phyloP scores from a whole-genome alignment of 2,797 vertebrate species.

The Staurois parvus region DNA sequence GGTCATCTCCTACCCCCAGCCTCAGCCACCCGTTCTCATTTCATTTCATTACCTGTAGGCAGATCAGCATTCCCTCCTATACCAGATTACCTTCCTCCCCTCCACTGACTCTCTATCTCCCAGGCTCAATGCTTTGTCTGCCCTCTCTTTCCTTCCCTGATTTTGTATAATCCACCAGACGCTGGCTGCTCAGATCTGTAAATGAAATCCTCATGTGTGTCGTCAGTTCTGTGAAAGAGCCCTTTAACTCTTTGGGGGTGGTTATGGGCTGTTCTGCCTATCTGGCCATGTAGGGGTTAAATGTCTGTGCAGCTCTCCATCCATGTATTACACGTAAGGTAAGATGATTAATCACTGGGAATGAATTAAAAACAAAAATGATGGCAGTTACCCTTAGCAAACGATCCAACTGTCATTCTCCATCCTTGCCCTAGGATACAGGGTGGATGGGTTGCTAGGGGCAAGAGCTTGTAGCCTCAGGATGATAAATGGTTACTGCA shows the following conservation, averaged over 20 bases:
- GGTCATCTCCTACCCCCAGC: neutral
- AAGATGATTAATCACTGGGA: too few species aligned
- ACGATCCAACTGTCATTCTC: neutral
- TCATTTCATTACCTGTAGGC: neutral
- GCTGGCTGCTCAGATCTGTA: too few species aligned
- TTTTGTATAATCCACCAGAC: neutral
- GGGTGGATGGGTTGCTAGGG: too few species aligned
- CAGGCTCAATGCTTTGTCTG: neutral
- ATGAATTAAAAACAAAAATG: too few species aligned
- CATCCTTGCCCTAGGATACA: neutral
- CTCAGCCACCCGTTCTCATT: too few species aligned
- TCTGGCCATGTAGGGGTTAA: neutral
- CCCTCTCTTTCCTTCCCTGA: neutral
- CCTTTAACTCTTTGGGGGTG: neutral
- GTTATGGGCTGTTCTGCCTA: neutral
- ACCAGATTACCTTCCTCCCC: too few species aligned
- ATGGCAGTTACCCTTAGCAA: neutral
- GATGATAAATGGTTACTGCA: too few species aligned
- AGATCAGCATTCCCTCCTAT: too few species aligned
- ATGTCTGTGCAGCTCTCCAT: neutral
- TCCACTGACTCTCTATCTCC: too few species aligned
- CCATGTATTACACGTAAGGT: too few species aligned
- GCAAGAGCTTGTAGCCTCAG: too few species aligned
- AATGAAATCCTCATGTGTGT: neutral
- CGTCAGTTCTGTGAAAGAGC: neutral